Base-by-base conservation (phyloP, 2,113 vertebrate genomes). In the Phylloscopus trochilus region DNA sequence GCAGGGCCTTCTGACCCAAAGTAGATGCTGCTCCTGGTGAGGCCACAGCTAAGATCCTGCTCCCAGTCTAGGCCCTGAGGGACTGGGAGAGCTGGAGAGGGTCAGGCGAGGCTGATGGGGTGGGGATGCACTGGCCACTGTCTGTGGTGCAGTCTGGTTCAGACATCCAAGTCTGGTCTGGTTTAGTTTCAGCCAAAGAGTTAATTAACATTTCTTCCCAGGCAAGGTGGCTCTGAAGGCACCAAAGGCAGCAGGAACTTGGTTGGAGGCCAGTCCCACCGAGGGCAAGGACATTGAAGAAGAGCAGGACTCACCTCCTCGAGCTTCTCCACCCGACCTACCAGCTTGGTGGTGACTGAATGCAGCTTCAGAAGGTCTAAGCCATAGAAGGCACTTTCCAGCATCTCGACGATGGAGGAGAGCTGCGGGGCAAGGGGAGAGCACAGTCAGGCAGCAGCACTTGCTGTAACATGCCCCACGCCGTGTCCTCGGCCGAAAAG, bases 351-450 rank as follows among this genome's bases (percentile, higher is more conserved):
- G 31, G 99, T 99, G 47, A 99, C 93, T 0, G 98, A 98, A 87
- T 99, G 99, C 74, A 99, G 96, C 94, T 99, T 99, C 87, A 99
- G 94, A 30, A 99, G 98, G 96, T 99, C 99, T 95, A 99, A 97
- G 55, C 99, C 99, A 51, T 99, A 99, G 91, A 99, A 99, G 31
- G 99, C 98, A 14, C 98, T 98, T 97, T 99, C 99, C 94, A 99
- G 98, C 97, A 99, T 98, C 95, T 99, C 99, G 0, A 99, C 96
- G n/a, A 99, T 97, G 43, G 98, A 98, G 77, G 99, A 98, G 24
- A 99, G 95, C 99, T 99, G 93, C 23, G 97, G 96, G 81, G 64
- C 89, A 97, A 96, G 73, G 69, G 47, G 31, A 73, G 46, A 20
- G 12, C 15, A 43, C 4, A 2, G 12, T 96, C 70, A 90, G 80